Conservation (phyloP, 1,140 invertebrate genomes). For the Onthophagus taurus region DNA sequence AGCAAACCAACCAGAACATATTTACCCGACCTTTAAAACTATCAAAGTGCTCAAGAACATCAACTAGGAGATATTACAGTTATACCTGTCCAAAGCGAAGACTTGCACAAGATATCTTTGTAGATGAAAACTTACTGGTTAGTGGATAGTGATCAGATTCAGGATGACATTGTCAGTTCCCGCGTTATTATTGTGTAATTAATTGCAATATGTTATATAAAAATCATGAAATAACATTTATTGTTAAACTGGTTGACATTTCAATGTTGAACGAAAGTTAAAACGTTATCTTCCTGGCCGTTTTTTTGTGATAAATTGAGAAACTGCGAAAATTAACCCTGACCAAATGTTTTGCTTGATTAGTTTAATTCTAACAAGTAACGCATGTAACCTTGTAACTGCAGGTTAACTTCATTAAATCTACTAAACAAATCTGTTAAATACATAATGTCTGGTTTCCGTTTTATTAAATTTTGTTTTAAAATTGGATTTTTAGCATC, state of each 20-base stretch:
- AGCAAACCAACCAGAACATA: too few relatives aligned
- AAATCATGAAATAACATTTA: too few relatives aligned
- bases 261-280: constrained; percentile 28
- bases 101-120: too few relatives aligned
- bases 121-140: too few relatives aligned
- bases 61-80: too few relatives aligned
- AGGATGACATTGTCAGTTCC: too few relatives aligned
- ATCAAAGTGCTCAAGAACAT: too few relatives aligned
- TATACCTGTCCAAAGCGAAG: too few relatives aligned
- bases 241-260: constrained; percentile 22
- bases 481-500: constrained; percentile 21
- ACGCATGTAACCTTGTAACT: constrained; percentile 20
- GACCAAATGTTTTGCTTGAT: constrained; percentile 28
- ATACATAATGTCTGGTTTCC: constrained; percentile 25
- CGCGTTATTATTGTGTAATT: too few relatives aligned
- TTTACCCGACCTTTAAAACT: too few relatives aligned
- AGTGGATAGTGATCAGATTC: too few relatives aligned
- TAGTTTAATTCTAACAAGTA: constrained; percentile 18
- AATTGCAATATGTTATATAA: too few relatives aligned
- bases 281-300: constrained; percentile 21
- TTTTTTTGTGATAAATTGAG: constrained; percentile 25
- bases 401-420: constrained; percentile 23
- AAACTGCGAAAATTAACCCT: constrained; percentile 26
- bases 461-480: constrained; percentile 20
- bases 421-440: constrained; percentile 28